Base-by-base conservation (phyloP, 2,888 invertebrate genomes). In the Nebria brevicollis region DNA sequence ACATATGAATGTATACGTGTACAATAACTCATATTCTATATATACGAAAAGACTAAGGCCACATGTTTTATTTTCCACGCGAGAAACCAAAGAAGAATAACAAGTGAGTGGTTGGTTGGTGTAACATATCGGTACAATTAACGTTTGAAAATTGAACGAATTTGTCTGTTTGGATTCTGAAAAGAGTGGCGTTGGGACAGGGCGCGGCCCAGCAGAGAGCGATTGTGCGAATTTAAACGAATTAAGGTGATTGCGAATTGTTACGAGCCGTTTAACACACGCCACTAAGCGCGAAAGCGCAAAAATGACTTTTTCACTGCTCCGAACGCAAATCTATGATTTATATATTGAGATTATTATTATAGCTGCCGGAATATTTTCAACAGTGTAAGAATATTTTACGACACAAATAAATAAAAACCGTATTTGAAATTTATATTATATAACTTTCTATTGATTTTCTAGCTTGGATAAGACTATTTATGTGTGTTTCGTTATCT, bases 401-500 rank as follows among this genome's bases (percentile, higher is more conserved):
- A 34, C 34, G 34, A 34, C 34, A 34, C 34, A 34, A 2, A 34
- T 34, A 34, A 34, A 34, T 34, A 34, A 34, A 34, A 34, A 34
- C 34, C 34, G 34, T 34, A 34, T 54, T 54, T 13, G 54, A 11
- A 54, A 54, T 3, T 54, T 54, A 54, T 54, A 34, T 34, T 34
- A 54, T 54, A 54, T 54, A 54, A 54, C 54, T 8, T 54, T 54
- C 43, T 54, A 65, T 25, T 77, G 77, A 77, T 54, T 77, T 43
- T 70, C 70, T 25, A 77, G 66, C 54, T 54, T 7, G 13, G 54
- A 54, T 54, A 54, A 54, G 54, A 54, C 54, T 11, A 54, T 75
- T 66, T 75, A 75, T 75, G 72, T 73, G 79, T 74, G 75, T 75
- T 15, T 68, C 78, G 79, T 79, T 79, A 79, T 79, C 75, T 41